Percentiles rank a stretch among this genome's conserved stretches.
Evolutionary conservation across 2,797 vertebrate genomes (phyloP).

Genomic region (Eidolon dupreanum): DNA sequence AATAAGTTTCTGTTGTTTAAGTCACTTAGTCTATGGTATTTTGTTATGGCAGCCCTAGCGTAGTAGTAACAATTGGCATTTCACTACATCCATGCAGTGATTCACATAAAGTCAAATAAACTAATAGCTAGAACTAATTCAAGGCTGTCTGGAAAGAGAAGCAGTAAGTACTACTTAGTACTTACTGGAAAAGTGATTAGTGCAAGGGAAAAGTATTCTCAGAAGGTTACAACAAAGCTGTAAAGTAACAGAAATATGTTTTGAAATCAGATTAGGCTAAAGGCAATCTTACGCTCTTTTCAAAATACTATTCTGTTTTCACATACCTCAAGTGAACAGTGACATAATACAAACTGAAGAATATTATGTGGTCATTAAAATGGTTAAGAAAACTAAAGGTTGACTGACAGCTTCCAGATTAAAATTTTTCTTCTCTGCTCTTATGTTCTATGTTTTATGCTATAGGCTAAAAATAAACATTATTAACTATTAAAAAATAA

Average conservation of each 20-base stretch:
- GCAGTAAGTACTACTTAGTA: not conserved
- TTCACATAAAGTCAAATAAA: not conserved
- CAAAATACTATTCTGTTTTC: not conserved
- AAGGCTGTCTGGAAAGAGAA: not conserved
- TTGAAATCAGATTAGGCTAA: not conserved
- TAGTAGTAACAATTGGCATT: not conserved
- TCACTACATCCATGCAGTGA: not conserved
- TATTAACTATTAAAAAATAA: not conserved
- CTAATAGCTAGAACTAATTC: not conserved
- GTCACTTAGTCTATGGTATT: not conserved
- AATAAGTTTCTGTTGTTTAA: not conserved
- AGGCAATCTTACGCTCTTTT: not conserved
- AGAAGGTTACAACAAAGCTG: not conserved
- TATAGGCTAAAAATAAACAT: not conserved
- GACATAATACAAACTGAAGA: not conserved
- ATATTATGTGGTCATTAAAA: not conserved
- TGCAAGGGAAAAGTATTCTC: not conserved
- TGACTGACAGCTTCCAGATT: not conserved
- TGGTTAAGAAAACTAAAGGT: not conserved
- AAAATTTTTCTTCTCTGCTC: not conserved
- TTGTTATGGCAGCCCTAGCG: not conserved
- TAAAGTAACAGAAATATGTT: not conserved
- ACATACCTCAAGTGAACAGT: not conserved
- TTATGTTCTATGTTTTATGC: not conserved
- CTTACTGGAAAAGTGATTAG: not conserved